phyloP scores from a whole-genome alignment of 2,113 vertebrate genomes.

The Eulacestoma nigropectus region DNA sequence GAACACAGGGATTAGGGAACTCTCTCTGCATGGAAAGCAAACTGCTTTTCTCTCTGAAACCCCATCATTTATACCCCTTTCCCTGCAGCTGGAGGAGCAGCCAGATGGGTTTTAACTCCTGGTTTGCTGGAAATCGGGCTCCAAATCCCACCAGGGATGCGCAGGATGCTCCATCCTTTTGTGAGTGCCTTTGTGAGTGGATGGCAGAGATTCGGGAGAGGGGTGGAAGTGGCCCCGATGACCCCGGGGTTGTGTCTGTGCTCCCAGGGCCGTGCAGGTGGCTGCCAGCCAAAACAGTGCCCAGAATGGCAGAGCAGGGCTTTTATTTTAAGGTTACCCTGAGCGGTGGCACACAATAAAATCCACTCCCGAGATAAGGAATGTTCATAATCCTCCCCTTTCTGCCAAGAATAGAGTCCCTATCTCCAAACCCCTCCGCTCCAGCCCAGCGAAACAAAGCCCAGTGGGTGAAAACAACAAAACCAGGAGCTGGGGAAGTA shows the following conservation, averaged over 20 bases:
- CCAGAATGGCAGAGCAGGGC: not conserved
- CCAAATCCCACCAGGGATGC: accelerated
- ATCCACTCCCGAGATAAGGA: not conserved
- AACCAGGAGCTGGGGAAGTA: constrained; percentile 23
- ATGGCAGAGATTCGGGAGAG: not conserved
- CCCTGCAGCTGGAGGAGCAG: not conserved
- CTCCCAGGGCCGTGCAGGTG: not conserved
- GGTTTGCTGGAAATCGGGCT: not conserved
- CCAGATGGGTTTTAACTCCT: not conserved
- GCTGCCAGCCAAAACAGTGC: not conserved
- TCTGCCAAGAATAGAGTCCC: constrained; percentile 53
- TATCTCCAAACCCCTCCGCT: not conserved
- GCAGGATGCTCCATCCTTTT: accelerated
- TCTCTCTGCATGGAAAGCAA: not conserved
- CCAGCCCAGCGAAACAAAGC: constrained; percentile 12
- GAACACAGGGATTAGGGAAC: not conserved
- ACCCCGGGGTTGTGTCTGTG: not conserved
- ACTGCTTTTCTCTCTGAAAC: not conserved
- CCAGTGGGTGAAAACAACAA: constrained; percentile 6
- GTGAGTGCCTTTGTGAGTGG: not conserved
- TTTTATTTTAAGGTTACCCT: constrained; percentile 45
- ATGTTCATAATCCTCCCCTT: constrained; percentile 25
- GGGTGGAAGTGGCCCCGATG: not conserved
- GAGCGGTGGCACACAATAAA: constrained; percentile 10
- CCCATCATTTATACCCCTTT: not conserved